Conservation (phyloP, 2,113 vertebrate genomes). For the Potamarius usumacintae region DNA sequence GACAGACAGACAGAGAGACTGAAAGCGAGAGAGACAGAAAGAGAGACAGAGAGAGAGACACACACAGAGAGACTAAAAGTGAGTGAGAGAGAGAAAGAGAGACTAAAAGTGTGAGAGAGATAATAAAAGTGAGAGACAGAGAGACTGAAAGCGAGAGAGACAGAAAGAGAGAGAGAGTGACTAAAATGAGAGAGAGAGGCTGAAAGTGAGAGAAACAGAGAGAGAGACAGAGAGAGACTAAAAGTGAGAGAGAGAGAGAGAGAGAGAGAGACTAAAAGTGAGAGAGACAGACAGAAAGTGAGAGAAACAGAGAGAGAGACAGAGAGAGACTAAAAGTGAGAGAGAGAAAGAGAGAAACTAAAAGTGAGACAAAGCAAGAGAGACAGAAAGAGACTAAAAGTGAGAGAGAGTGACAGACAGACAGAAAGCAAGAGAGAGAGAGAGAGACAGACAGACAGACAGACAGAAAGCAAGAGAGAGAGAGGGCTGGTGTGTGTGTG, state of each 20-base stretch:
- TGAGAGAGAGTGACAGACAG: background rate
- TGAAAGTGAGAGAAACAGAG: too few relatives aligned
- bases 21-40: background rate
- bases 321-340: background rate
- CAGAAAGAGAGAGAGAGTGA: too few relatives aligned
- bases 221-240: background rate
- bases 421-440: background rate
- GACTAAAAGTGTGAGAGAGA: too few relatives aligned
- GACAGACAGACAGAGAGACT: background rate
- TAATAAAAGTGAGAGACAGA: too few relatives aligned
- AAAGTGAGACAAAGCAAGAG: background rate
- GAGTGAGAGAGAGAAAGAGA: background rate
- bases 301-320: background rate
- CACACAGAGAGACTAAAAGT: background rate
- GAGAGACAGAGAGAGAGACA: background rate
- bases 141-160: too few relatives aligned
- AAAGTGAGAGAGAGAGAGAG: background rate
- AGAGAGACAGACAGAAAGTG: background rate
- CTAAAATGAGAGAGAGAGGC: background rate
- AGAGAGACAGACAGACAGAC: background rate
- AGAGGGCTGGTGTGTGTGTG: background rate
- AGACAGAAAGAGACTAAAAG: background rate
- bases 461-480: background rate
- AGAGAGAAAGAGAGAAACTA: background rate
- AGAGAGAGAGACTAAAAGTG: too few relatives aligned